Evolutionary conservation across 2,113 vertebrate species (phyloP).

Genomic region (Rhinopithecus roxellana): DNA sequence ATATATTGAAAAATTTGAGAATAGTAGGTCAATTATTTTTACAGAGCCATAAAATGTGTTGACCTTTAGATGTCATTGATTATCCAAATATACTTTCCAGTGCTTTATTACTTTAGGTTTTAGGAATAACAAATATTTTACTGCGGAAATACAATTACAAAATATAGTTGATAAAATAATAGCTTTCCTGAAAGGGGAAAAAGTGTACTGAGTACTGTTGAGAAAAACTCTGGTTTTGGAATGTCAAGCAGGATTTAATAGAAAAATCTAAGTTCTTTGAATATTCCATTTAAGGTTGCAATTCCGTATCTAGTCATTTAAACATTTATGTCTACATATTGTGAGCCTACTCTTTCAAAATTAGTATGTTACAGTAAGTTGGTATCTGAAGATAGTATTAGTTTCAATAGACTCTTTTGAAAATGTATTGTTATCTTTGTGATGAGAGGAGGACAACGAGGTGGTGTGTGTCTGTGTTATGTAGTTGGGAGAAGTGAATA

Average conservation of each 20-base stretch:
- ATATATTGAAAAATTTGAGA: neutral
- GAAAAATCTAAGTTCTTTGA: conserved; percentile 48
- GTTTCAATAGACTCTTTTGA: neutral
- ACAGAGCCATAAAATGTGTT: neutral
- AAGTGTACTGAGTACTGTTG: accelerated
- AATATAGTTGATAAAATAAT: conserved; percentile 39
- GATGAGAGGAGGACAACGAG: neutral
- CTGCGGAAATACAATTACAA: neutral
- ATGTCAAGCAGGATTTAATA: neutral
- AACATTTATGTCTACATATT: neutral
- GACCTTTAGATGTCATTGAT: neutral
- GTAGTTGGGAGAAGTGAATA: neutral
- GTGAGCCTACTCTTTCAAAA: neutral
- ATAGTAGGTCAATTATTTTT: neutral
- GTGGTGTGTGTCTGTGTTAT: neutral
- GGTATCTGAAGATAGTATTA: neutral
- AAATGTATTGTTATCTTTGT: neutral
- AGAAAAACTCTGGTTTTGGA: neutral
- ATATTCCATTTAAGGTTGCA: conserved; percentile 12
- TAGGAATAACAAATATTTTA: conserved; percentile 1
- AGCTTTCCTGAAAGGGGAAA: conserved; percentile 27
- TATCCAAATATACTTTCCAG: neutral
- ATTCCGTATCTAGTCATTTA: neutral
- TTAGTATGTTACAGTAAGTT: neutral
- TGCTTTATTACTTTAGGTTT: neutral